Evolutionary conservation across 2,888 invertebrate species (phyloP), one percentile per base, ranked within the genome.

Genomic region (Cheilosia variabilis): DNA sequence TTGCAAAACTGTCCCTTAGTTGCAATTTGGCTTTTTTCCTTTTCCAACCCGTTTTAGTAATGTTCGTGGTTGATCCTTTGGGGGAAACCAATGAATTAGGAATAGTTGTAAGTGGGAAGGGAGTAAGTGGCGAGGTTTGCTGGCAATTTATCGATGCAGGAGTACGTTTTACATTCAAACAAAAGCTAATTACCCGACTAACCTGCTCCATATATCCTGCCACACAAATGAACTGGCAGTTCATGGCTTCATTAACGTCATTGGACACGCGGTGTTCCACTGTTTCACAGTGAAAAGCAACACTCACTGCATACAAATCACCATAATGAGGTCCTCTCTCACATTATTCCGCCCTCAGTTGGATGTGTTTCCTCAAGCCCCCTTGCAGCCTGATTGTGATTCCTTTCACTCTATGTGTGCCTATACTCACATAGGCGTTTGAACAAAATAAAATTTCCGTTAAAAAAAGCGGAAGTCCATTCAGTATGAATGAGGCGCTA

Each of bases 1-100:
- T 86, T 86, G 76, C 76, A 68, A 77, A 72, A 86, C 76, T 76
- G 81, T 81, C 71, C 72, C 60, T 37, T 24, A 45, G 75, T 65
- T 68, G 75, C 53, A 24, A 43, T 80, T 84, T 80, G 75, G 66
- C 45, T 9, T 13, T 52, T 71, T 50, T 71, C 58, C 73, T 83
- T 50, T 53, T 7, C 41, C 10, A 15, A 43, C 41, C 22, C 34
- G 41, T 55, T 73, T 55, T 43, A 24, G 52, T 34, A 53, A 41
- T 55, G 68, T 45, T 53, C 55, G 66, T 68, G 19, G 10, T 65
- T 43, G 66, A 47, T 17, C 19, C 34, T 55, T 62, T 55, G 24
- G 66, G 71, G 66, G 27, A 53, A 45, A 41, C 19, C 52, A 62
- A 73, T 58, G 37, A 53, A 79, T 66, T 62, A 24, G 71, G 24